These are phyloP conservation scores for Caenorhabditis latens DNA, from an alignment of 1,140 invertebrate species.

Conservation along the genomic window DNA sequence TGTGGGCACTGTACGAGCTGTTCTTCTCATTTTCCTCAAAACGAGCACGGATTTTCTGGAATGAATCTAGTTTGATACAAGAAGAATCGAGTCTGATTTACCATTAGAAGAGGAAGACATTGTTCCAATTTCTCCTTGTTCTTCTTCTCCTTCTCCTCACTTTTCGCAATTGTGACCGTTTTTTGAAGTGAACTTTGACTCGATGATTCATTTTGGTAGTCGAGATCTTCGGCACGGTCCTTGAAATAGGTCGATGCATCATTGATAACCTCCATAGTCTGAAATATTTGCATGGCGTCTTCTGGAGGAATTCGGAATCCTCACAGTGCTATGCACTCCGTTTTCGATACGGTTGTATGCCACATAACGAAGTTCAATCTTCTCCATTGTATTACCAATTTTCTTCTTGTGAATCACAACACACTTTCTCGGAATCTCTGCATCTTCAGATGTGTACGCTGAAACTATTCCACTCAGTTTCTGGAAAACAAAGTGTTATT, in stretches of 20 bases:
- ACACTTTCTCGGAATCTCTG: constrained; percentile 6
- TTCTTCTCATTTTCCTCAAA: constrained; percentile 34
- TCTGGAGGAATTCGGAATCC: background rate
- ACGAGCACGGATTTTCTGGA: constrained; percentile 11
- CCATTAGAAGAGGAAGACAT: no score
- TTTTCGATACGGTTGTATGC: constrained; percentile 5
- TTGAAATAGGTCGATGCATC: constrained; percentile 3
- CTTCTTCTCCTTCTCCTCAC: background rate
- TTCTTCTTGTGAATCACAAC: constrained; percentile 37
- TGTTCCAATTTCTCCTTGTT: no score
- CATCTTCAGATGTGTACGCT: background rate
- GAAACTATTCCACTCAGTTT: background rate
- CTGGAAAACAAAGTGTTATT: no score
- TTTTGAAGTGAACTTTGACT: background rate
- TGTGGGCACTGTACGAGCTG: constrained; percentile 11
- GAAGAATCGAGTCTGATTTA: background rate
- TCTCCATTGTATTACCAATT: constrained; percentile 3
- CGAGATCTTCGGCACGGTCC: constrained; percentile 23
- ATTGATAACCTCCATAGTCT: constrained; percentile 44
- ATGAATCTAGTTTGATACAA: no score
- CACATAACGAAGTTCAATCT: constrained; percentile 40
- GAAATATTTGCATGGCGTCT: background rate
- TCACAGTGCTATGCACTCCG: constrained; percentile 7
- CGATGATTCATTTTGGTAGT: background rate
- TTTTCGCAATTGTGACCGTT: background rate